A percentile compares a stretch with the other conserved stretches of the same genome.
These are phyloP conservation scores for Micoletzkya japonica DNA, from an alignment of 2,888 invertebrate genomes.

Conservation along the genomic window DNA sequence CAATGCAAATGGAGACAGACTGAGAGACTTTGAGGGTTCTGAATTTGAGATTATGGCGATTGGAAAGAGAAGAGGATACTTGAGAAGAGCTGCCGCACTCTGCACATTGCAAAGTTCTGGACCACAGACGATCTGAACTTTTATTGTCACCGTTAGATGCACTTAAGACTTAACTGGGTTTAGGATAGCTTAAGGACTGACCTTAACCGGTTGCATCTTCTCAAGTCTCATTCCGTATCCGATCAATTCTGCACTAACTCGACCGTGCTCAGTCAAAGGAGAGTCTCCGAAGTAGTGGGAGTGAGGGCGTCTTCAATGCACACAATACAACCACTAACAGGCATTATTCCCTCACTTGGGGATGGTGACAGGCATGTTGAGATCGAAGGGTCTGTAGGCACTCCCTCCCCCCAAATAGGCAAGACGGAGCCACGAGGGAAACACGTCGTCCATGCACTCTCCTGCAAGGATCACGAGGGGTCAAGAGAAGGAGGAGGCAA, in stretches of 20 bases:
- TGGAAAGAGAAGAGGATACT: not conserved
- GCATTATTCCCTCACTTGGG: constrained; percentile 2
- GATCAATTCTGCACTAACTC: constrained; percentile 10
- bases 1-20: constrained; percentile 10
- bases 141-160: not conserved
- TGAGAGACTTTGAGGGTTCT: too few relatives aligned
- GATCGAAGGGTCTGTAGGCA: constrained; percentile 22
- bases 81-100: constrained; percentile 18
- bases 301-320: constrained; percentile 9
- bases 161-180: not conserved
- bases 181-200: not conserved
- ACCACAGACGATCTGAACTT: constrained; percentile 11
- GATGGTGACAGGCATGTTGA: constrained; percentile 28
- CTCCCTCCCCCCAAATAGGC: constrained; percentile 26
- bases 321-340: not conserved
- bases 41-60: not conserved
- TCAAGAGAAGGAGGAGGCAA: too few relatives aligned
- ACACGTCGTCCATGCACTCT: constrained; percentile 20
- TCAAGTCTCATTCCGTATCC: constrained; percentile 21
- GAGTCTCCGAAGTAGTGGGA: constrained; percentile 18
- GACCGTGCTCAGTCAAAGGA: constrained; percentile 2
- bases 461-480: constrained; percentile 13
- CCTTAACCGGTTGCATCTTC: constrained; percentile 22
- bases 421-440: constrained; percentile 28
- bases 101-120: constrained; percentile 28